phyloP scores from a whole-genome alignment of 2,797 vertebrate species.

The Heliangelus exortis region DNA sequence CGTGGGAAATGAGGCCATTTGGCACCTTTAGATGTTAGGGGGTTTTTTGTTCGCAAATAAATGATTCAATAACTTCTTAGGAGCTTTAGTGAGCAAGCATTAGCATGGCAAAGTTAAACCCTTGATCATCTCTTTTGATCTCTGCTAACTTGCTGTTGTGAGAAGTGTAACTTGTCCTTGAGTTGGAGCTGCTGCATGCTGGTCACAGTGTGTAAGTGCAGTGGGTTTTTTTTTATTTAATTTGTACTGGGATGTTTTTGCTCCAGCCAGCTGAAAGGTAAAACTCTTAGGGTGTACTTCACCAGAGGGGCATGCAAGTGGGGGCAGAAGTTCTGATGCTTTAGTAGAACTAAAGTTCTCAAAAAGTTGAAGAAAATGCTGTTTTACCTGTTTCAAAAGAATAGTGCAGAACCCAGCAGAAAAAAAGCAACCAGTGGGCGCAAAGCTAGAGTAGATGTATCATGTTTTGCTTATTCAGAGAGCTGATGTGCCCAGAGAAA shows the following conservation, averaged over 20 bases:
- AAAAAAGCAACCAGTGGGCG: background rate
- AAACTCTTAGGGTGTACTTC: background rate
- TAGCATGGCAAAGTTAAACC: background rate
- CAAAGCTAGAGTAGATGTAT: rapidly evolving
- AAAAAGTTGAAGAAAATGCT: background rate
- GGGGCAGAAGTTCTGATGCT: background rate
- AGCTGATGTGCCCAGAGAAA: background rate
- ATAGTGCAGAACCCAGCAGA: background rate
- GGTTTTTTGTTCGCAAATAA: background rate
- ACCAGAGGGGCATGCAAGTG: background rate
- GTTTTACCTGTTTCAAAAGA: background rate
- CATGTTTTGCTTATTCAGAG: background rate
- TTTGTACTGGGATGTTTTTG: background rate
- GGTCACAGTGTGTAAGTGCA: rapidly evolving
- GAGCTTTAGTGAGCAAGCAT: background rate
- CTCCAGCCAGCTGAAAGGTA: background rate
- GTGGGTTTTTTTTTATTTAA: background rate
- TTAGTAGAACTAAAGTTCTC: background rate
- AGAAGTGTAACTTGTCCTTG: slow-evolving; percentile 3
- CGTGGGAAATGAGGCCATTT: slow-evolving; percentile 27
- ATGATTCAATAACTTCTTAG: slow-evolving; percentile 33
- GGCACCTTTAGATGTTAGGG: background rate
- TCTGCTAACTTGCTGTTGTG: background rate
- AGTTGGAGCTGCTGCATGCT: background rate
- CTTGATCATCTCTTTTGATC: slow-evolving; percentile 45